Evolutionary conservation across 2,797 vertebrate genomes (phyloP), one percentile per base, ranked within the genome.

Genomic region (Uromys caudimaculatus): DNA sequence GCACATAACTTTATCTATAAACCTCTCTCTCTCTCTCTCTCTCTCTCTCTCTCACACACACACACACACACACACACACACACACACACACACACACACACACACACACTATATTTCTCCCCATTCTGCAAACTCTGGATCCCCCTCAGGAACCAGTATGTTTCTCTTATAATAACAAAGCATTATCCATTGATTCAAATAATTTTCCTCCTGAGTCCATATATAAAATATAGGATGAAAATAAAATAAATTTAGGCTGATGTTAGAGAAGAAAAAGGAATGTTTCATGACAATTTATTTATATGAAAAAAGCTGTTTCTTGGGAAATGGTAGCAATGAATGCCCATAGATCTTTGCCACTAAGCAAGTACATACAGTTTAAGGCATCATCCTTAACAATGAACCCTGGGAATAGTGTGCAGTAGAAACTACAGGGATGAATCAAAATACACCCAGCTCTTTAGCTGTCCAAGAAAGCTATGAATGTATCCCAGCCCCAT

Each of bases 201-300:
- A 77, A 11, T 76, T 93, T 95, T 91, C 41, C 79, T 96, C 41
- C 35, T 84, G 7, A 38, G 78, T 84, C 17, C 38, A 47, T 38
- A 84, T 10, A 58, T 50, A 62, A 77, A 85, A 64, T n/a, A 10
- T 41, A 89, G 52, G 2, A 85, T 60, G 71, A 86, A 84, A 82
- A 89, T n/a, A 58, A 78, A 82, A 85, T 56, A 81, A 86, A 67
- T 1, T 62, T 81, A 69, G 64, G 60, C 11, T 75, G 19, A 6
- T 69, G 21, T n/a, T 14, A 92, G 13, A 56, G 52, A 58, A 75
- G 41, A 67, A 60, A 60, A 29, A 12, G 8, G 10, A 82, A 82
- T 60, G 4, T 71, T 3, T 85, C 23, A 52, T 16, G 79, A 76
- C 29, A 21, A 32, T 44, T 71, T 24, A 84, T 69, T 50, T 81